These are phyloP conservation scores for Miopithecus talapoin DNA, from an alignment of 2,797 vertebrate genomes.

Conservation along the genomic window DNA sequence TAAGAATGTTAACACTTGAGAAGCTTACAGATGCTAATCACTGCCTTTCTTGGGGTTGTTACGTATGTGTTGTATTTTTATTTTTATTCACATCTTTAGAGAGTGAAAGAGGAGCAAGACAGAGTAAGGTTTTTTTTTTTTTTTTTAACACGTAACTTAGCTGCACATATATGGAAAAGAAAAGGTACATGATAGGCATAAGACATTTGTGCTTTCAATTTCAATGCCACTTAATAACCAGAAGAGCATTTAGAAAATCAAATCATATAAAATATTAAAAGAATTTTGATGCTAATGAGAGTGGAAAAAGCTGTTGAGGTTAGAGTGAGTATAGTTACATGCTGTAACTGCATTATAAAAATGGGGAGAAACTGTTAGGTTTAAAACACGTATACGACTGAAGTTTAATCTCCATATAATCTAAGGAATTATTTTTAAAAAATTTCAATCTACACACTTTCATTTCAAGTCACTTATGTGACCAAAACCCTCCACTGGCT, in stretches of 20 bases:
- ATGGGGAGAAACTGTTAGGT: neutral
- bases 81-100: neutral
- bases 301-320: neutral
- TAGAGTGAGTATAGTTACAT: neutral
- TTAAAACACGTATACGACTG: neutral
- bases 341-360: neutral
- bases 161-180: neutral
- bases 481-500: neutral
- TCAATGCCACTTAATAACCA: neutral
- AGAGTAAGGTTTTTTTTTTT: neutral
- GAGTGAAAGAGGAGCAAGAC: neutral
- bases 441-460: neutral
- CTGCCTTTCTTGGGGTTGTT: neutral
- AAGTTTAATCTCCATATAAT: neutral
- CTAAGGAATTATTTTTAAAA: neutral
- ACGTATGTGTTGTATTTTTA: neutral
- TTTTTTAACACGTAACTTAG: neutral
- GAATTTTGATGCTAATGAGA: neutral
- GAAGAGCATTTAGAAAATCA: neutral
- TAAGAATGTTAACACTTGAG: neutral
- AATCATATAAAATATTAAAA: conserved; percentile 48
- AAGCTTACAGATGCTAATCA: neutral
- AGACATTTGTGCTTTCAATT: neutral
- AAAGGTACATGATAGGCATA: neutral
- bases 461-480: neutral